Evolutionary conservation across 2,888 invertebrate species (phyloP).

Genomic region (Pteria penguin): DNA sequence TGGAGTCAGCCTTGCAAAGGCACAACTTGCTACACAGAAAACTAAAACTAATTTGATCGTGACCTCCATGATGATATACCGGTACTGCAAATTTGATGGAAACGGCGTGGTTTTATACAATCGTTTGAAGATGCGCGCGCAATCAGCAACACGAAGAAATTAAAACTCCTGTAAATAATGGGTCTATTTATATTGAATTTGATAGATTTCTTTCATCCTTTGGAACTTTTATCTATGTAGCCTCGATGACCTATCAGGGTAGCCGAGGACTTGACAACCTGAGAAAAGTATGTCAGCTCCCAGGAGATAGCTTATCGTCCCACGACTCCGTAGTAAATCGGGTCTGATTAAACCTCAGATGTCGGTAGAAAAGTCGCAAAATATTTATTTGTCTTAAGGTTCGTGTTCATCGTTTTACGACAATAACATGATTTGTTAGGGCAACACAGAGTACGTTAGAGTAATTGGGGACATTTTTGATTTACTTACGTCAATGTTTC

Average conservation of each 20-base stretch:
- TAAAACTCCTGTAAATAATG: background rate
- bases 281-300: background rate
- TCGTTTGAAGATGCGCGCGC: background rate
- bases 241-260: background rate
- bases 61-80: slow-evolving; percentile 2
- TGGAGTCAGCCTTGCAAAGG: background rate
- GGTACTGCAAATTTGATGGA: background rate
- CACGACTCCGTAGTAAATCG: no score
- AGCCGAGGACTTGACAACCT: background rate
- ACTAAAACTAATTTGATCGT: background rate
- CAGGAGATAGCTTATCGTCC: no score
- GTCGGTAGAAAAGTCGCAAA: no score
- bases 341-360: no score
- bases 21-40: background rate
- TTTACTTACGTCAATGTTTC: no score
- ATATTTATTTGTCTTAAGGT: no score
- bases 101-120: background rate
- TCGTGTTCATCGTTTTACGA: no score
- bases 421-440: no score
- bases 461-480: no score
- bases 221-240: background rate
- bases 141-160: background rate
- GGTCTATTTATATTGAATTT: background rate
- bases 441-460: no score
- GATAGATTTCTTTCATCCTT: background rate